Evolutionary conservation across 2,888 invertebrate genomes (phyloP), one percentile per base, ranked within the genome.

Genomic region (Eurois occulta): DNA sequence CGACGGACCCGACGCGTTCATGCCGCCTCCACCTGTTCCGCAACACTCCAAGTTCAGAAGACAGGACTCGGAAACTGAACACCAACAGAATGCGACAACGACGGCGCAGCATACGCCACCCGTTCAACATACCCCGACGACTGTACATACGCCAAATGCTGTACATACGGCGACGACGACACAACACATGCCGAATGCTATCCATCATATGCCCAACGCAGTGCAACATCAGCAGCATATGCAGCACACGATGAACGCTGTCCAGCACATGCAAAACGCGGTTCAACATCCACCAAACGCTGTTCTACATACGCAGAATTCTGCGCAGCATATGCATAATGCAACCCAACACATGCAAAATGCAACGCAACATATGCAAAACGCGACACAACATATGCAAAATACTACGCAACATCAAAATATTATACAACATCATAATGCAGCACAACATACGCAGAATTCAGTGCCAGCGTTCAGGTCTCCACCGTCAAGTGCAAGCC

Each of bases 21-120:
- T 95, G 96, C 96, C 94, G 55, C 93, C 94, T 60, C 95, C 92
- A 46, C 95, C 95, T 46, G 94, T 94, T 28, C 94, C 95, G 60
- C 93, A 92, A 64, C 94, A 93, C 48, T 89, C 92, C 10, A 93
- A 81, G 52, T 86, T 87, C 69, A 75, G 81, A 38, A 70, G 84
- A 55, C 86, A 83, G 28, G 84, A 84, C 28, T 75, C 86, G 0
- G 84, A 71, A 38, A 62, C 73, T 28, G 60, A 84, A 78, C 69
- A 62, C 64, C 79, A 91, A 16, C 79, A 72, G 46, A 77, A 64
- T 35, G 58, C 72, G 28, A 28, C 65, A 0, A 66, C 84, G 38
- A 48, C 84, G n/a, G 18, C 24, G 21, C 81, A 78, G 60, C 72
- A 78, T 18, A 64, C 80, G 52, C 52, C 69, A 38, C 65, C 78